Evolutionary conservation across 2,888 invertebrate species (phyloP).

Genomic region (Theretra japonica): DNA sequence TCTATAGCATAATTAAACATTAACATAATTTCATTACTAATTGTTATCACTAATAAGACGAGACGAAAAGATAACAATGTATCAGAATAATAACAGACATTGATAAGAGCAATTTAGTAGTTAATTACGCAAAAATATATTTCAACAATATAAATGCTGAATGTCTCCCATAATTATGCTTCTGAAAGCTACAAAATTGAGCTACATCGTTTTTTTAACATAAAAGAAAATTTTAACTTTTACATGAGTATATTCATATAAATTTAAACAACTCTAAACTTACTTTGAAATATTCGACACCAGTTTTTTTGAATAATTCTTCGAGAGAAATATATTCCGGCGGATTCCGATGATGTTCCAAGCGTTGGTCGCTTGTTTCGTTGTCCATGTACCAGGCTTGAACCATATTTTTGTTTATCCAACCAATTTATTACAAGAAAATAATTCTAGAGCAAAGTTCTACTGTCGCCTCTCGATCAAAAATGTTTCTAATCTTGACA

Average conservation of each 20-base stretch:
- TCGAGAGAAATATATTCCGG: slow-evolving; percentile 88
- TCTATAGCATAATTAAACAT: too few relatives aligned
- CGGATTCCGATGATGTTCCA: slow-evolving; percentile 92
- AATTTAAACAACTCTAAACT: slow-evolving; percentile 46
- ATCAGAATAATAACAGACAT: background rate
- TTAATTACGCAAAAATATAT: background rate
- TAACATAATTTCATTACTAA: background rate
- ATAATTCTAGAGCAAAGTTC: too few relatives aligned
- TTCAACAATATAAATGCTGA: background rate
- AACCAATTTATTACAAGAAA: too few relatives aligned
- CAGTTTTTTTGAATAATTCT: slow-evolving; percentile 88
- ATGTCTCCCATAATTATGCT: background rate
- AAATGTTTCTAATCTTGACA: too few relatives aligned
- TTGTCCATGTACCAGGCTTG: slow-evolving; percentile 94
- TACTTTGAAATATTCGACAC: slow-evolving; percentile 96
- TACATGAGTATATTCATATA: background rate
- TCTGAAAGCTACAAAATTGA: too few relatives aligned
- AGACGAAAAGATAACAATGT: background rate
- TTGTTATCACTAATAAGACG: background rate
- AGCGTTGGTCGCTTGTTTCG: slow-evolving; percentile 88
- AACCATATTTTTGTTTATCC: slow-evolving; percentile 87
- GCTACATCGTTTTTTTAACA: too few relatives aligned
- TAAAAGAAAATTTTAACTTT: too few relatives aligned
- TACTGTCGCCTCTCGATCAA: too few relatives aligned
- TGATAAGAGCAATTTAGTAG: background rate